Percentiles rank a stretch among this genome's conserved stretches.
phyloP scores from a whole-genome alignment of 2,888 invertebrate species.

The Trichogramma evanescens region DNA sequence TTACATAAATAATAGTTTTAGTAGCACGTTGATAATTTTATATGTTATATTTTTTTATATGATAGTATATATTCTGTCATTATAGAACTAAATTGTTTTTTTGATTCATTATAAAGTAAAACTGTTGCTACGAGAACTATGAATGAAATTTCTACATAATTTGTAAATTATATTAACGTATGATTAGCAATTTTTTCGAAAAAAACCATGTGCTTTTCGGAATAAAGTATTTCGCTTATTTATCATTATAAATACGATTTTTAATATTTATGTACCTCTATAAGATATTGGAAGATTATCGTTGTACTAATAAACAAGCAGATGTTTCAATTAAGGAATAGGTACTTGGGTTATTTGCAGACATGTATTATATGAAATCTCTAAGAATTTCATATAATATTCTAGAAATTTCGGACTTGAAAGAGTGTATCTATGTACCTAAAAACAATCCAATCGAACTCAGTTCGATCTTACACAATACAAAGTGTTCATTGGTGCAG shows the following conservation, averaged over 20 bases:
- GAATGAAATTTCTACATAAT: no score
- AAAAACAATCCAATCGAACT: neutral
- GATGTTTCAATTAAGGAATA: neutral
- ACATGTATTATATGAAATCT: no score
- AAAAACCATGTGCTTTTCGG: no score
- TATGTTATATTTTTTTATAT: slow-evolving; percentile 20
- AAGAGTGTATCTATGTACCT: neutral
- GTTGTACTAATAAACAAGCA: neutral
- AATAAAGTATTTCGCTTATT: no score
- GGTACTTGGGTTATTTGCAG: no score
- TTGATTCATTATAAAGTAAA: neutral
- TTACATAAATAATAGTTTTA: slow-evolving; percentile 16
- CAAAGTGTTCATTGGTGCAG: neutral
- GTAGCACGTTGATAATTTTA: slow-evolving; percentile 13
- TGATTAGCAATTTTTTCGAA: no score
- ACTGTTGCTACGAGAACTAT: no score
- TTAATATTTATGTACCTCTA: no score
- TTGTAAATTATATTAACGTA: no score
- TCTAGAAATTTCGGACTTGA: no score
- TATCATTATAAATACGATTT: no score
- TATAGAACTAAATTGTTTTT: slow-evolving; percentile 5
- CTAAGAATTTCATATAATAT: no score
- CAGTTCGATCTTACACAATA: neutral
- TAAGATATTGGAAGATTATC: neutral
- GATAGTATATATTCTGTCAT: slow-evolving; percentile 15